phyloP scores from a whole-genome alignment of 2,113 vertebrate species.

The Rhabdomys dilectus region DNA sequence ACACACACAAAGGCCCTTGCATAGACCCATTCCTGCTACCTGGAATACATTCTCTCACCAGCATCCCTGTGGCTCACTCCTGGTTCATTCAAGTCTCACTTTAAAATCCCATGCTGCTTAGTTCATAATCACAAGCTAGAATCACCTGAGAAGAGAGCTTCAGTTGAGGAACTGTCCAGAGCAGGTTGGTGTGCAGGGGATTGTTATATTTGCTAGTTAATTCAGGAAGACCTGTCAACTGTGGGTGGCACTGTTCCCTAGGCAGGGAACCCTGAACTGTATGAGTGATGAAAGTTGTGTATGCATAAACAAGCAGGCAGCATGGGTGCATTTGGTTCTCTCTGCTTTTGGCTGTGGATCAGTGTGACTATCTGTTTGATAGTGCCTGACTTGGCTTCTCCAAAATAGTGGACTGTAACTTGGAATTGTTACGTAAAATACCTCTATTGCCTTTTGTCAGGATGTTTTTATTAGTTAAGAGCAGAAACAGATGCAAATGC shows the following conservation, averaged over 20 bases:
- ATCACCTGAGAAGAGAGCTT: not conserved
- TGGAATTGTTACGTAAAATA: not conserved
- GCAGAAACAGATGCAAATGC: not conserved
- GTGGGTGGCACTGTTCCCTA: not conserved
- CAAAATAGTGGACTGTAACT: not conserved
- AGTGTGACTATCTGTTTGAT: not conserved
- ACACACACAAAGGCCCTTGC: not conserved
- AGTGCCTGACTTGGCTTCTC: not conserved
- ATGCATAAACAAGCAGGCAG: not conserved
- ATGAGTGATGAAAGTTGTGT: not conserved
- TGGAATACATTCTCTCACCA: not conserved
- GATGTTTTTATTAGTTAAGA: not conserved
- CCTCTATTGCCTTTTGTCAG: not conserved
- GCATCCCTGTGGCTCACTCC: not conserved
- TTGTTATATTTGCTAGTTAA: not conserved
- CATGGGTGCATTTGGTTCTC: not conserved
- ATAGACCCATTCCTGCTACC: not conserved
- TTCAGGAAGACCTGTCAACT: not conserved
- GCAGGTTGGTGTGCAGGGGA: not conserved
- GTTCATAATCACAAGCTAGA: not conserved
- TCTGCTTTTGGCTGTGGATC: not conserved
- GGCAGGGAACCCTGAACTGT: not conserved
- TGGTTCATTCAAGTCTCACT: not conserved
- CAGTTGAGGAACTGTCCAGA: not conserved
- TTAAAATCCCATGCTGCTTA: not conserved